phyloP scores from a whole-genome alignment of 2,888 invertebrate genomes.

The Oscheius myriophilus region DNA sequence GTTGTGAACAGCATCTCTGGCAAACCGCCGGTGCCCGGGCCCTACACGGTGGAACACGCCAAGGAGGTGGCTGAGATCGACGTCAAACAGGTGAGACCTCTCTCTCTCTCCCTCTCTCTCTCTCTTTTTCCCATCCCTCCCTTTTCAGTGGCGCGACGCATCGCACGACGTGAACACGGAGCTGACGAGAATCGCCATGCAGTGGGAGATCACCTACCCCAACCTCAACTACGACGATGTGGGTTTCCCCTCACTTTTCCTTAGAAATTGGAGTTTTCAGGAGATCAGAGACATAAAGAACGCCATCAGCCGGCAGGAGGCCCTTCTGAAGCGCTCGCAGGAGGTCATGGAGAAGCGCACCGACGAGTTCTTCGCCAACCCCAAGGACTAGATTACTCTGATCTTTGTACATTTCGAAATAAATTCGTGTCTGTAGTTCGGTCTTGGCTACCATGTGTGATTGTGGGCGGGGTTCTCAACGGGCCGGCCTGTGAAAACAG shows the following conservation, averaged over 20 bases:
- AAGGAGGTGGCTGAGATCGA: slow-evolving; percentile 64
- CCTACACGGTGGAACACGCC: slow-evolving; percentile 58
- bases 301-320: slow-evolving; percentile 22
- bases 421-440: too few relatives aligned
- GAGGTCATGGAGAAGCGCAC: slow-evolving; percentile 17
- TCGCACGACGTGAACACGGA: slow-evolving; percentile 22
- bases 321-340: slow-evolving; percentile 11
- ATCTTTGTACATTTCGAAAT: not conserved
- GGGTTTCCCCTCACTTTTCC: not conserved
- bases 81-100: slow-evolving; percentile 49
- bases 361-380: slow-evolving; percentile 27
- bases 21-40: slow-evolving; percentile 43
- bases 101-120: not conserved
- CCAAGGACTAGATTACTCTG: not conserved
- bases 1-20: slow-evolving; percentile 27
- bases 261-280: slow-evolving; percentile 13
- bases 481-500: too few relatives aligned
- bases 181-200: slow-evolving; percentile 14
- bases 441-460: too few relatives aligned
- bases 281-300: slow-evolving; percentile 16
- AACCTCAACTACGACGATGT: slow-evolving; percentile 19
- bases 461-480: too few relatives aligned
- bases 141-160: slow-evolving; percentile 19
- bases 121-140: not conserved
- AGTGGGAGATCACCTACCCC: slow-evolving; percentile 19